phyloP scores from a whole-genome alignment of 2,797 vertebrate species.

The Clarias platycephalus region DNA sequence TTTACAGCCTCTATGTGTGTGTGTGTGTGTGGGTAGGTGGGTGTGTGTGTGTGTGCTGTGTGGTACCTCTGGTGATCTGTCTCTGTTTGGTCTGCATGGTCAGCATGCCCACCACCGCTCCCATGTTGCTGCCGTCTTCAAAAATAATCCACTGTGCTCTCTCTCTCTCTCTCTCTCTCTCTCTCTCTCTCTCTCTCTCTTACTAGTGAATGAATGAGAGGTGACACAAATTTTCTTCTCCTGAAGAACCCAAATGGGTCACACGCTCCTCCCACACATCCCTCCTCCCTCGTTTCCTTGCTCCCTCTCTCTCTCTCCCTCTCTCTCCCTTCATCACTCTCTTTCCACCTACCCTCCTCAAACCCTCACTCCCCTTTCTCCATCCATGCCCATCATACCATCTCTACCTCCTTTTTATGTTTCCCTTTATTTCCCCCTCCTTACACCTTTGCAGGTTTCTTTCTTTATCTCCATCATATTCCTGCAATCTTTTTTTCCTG shows the following conservation, averaged over 20 bases:
- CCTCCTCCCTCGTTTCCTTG: constrained; percentile 47
- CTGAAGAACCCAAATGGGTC: constrained; percentile 61
- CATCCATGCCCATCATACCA: constrained; percentile 51
- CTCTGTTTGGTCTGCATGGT: constrained; percentile 98
- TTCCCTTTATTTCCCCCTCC: constrained; percentile 49
- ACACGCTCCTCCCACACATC: constrained; percentile 68
- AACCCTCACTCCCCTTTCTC: constrained; percentile 23
- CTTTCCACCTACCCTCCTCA: background rate
- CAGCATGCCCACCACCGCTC: constrained; percentile 96
- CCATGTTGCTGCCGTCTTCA: constrained; percentile 78
- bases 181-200: constrained; percentile 48
- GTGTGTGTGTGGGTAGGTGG: constrained; percentile 9
- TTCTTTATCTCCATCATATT: background rate
- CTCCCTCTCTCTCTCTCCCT: constrained; percentile 63
- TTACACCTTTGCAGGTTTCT: constrained; percentile 30
- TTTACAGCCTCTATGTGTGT: background rate
- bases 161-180: constrained; percentile 25
- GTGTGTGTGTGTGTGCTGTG: constrained; percentile 14
- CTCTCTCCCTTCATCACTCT: background rate
- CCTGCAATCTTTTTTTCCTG: background rate
- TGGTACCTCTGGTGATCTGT: constrained; percentile 85
- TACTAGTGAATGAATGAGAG: constrained; percentile 51
- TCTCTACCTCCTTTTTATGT: constrained; percentile 9
- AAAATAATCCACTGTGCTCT: constrained; percentile 62
- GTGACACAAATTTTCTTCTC: constrained; percentile 42